Conservation (phyloP, 2,888 invertebrate species). For the Mythimna lalbum region DNA sequence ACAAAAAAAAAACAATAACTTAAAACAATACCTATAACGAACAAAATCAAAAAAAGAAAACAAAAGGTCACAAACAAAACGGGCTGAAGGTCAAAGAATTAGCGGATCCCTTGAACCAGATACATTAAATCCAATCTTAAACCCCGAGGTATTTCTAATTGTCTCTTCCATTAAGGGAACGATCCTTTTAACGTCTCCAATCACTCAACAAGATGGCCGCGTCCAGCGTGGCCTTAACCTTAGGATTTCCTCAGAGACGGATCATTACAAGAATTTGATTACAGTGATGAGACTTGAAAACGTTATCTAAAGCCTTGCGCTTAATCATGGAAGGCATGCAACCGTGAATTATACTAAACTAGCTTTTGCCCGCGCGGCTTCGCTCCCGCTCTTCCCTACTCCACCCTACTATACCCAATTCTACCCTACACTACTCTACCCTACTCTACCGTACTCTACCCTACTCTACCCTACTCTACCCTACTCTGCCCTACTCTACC, state of each 20-base stretch:
- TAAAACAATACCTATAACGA: neutral
- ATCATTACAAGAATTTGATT: constrained; percentile 55
- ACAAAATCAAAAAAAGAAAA: constrained; percentile 24
- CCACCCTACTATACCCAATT: too few relatives aligned
- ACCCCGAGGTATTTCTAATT: constrained; percentile 46
- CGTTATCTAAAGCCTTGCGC: constrained; percentile 36
- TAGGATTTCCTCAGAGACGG: constrained; percentile 35
- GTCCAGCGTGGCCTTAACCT: constrained; percentile 54
- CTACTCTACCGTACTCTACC: too few relatives aligned
- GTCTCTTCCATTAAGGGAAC: constrained; percentile 37
- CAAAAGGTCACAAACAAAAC: constrained; percentile 23
- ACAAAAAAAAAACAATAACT: constrained; percentile 11
- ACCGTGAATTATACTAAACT: constrained; percentile 31
- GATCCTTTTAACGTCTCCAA: constrained; percentile 42
- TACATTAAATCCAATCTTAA: constrained; percentile 27
- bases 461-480: too few relatives aligned
- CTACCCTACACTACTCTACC: too few relatives aligned
- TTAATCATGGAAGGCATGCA: constrained; percentile 49
- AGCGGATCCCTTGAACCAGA: constrained; percentile 19
- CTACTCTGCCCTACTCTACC: too few relatives aligned
- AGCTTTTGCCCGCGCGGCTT: too few relatives aligned
- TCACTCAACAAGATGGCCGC: constrained; percentile 50
- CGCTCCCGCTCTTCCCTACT: too few relatives aligned
- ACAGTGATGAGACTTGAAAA: constrained; percentile 49
- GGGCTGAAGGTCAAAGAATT: constrained; percentile 42